phyloP scores from a whole-genome alignment of 2,113 vertebrate genomes.

The Pteropus alecto region DNA sequence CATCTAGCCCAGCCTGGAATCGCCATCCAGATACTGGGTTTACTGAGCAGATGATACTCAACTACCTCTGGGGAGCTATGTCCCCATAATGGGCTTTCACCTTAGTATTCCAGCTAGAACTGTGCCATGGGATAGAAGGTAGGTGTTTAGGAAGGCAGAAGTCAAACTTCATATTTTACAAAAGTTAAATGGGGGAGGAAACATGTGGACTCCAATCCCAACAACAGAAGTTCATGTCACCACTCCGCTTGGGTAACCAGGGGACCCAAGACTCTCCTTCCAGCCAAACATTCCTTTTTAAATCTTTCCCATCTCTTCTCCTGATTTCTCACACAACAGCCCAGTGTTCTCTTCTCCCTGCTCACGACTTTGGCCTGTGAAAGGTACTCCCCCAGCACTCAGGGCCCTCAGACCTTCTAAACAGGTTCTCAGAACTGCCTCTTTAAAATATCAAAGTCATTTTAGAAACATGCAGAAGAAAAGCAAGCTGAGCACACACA shows the following conservation, averaged over 20 bases:
- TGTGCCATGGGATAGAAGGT: background rate
- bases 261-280: background rate
- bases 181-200: background rate
- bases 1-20: background rate
- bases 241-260: background rate
- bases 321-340: background rate
- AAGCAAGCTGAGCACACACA: background rate
- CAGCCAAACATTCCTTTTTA: background rate
- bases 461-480: background rate
- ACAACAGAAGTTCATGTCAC: background rate
- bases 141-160: background rate
- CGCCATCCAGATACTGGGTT: background rate
- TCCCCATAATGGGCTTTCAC: too few species aligned
- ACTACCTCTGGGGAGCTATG: background rate
- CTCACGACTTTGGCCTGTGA: background rate
- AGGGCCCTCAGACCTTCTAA: too few species aligned
- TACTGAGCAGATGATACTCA: background rate
- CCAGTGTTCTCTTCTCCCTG: background rate
- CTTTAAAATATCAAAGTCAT: background rate
- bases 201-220: background rate
- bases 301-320: background rate
- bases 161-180: background rate
- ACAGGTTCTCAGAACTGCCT: background rate
- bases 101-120: background rate
- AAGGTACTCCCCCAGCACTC: background rate